A percentile compares a stretch with the other conserved stretches of the same genome.
Evolutionary conservation across 2,888 invertebrate species (phyloP).

Genomic region (Hypercompe scribonia): DNA sequence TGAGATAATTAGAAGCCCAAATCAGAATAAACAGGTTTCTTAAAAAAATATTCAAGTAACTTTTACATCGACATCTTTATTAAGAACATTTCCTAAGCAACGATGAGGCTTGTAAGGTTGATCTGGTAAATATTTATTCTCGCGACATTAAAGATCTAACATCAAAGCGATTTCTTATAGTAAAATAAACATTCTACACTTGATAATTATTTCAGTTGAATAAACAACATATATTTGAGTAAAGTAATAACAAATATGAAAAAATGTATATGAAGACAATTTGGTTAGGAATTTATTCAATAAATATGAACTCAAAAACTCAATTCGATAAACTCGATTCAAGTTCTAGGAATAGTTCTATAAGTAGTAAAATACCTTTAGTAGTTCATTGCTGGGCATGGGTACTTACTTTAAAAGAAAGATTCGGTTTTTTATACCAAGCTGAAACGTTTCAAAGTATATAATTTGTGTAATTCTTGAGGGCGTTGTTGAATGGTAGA

Average conservation of each 20-base stretch:
- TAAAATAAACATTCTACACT: slow-evolving; percentile 43
- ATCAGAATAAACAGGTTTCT: slow-evolving; percentile 4
- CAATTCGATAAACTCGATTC: too few relatives aligned
- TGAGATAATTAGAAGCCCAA: slow-evolving; percentile 14
- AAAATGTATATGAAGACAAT: background rate
- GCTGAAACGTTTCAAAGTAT: too few relatives aligned
- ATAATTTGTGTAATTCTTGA: too few relatives aligned
- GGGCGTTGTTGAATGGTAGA: too few relatives aligned
- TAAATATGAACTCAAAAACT: background rate
- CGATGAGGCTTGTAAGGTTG: slow-evolving; percentile 14
- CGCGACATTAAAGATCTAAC: slow-evolving; percentile 44
- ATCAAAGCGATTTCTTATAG: slow-evolving; percentile 43
- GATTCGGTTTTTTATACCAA: too few relatives aligned
- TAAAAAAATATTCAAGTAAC: slow-evolving; percentile 19
- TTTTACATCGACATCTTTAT: slow-evolving; percentile 22
- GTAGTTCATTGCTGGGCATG: too few relatives aligned
- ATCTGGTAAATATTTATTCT: slow-evolving; percentile 44
- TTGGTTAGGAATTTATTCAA: background rate
- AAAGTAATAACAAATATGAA: slow-evolving; percentile 10
- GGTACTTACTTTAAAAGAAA: too few relatives aligned
- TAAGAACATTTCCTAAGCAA: slow-evolving; percentile 18
- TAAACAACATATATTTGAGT: slow-evolving; percentile 11
- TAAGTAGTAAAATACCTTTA: too few relatives aligned
- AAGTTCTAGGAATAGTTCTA: too few relatives aligned
- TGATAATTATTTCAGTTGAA: slow-evolving; percentile 43